Evolutionary conservation across 2,888 invertebrate species (phyloP).

Genomic region (Taenaris catops): DNA sequence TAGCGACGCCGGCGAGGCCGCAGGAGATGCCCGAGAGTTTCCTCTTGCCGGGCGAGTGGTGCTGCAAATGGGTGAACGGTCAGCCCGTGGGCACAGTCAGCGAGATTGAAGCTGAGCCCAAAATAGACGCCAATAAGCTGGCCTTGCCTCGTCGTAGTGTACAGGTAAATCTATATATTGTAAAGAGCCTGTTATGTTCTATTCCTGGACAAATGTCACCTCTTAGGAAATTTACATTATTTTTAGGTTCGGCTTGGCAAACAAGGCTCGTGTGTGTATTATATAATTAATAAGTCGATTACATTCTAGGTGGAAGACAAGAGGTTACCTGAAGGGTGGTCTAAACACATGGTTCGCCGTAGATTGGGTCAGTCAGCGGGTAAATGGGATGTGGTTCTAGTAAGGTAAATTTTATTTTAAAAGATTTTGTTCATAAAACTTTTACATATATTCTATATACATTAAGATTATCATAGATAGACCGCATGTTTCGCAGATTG

Average conservation of each 20-base stretch:
- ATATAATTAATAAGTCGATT: no score
- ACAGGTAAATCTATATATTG: conserved; percentile 37
- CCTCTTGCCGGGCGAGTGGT: conserved; percentile 79
- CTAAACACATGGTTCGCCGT: conserved; percentile 87
- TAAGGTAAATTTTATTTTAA: conserved; percentile 78
- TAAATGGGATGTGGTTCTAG: conserved; percentile 90
- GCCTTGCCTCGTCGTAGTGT: conserved; percentile 61
- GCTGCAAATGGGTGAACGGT: conserved; percentile 85
- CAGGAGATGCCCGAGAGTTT: conserved; percentile 45
- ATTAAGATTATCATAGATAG: no score
- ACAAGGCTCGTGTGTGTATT: no score
- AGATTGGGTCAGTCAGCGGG: conserved; percentile 84
- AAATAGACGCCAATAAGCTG: conserved; percentile 50
- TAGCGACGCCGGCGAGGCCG: conserved; percentile 23
- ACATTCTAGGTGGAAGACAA: conserved; percentile 83
- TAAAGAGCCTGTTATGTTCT: neutral
- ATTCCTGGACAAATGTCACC: neutral
- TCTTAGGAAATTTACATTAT: no score
- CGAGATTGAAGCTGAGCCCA: conserved; percentile 57
- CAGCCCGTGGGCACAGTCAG: conserved; percentile 81
- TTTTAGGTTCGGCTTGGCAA: no score
- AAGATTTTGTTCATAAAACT: no score
- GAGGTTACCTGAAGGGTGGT: conserved; percentile 87
- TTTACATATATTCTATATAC: no score
- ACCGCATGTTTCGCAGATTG: no score